phyloP scores from a whole-genome alignment of 2,797 vertebrate species.

The Anabas testudineus region DNA sequence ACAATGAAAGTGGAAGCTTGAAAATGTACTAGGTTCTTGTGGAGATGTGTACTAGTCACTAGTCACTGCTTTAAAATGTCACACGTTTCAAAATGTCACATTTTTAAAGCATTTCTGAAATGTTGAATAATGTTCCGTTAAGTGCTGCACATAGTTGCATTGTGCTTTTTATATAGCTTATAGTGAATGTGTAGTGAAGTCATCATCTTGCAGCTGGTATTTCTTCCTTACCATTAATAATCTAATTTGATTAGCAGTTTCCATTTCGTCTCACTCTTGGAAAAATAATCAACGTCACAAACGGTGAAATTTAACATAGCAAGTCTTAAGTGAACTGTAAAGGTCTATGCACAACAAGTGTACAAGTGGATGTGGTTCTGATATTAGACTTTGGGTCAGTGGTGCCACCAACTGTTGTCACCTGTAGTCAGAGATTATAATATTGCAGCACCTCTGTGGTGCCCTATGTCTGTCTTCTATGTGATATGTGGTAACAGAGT shows the following conservation, averaged over 20 bases:
- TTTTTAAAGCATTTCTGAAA: neutral
- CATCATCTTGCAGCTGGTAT: neutral
- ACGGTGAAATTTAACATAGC: no score
- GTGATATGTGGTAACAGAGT: no score
- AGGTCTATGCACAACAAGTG: no score
- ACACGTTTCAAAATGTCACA: constrained; percentile 8
- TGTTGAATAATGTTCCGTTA: neutral
- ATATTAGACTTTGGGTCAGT: constrained; percentile 29
- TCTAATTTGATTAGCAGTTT: neutral
- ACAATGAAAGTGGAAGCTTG: constrained; percentile 4
- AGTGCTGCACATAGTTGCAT: neutral
- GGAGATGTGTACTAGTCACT: neutral
- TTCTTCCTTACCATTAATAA: neutral
- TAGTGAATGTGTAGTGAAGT: neutral
- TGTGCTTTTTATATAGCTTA: neutral
- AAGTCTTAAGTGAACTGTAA: no score
- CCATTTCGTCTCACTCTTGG: neutral
- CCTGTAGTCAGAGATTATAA: constrained; percentile 37
- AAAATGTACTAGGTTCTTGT: constrained; percentile 9
- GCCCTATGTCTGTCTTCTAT: no score
- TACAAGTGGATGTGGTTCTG: neutral
- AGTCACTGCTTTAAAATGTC: neutral
- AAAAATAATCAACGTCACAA: neutral
- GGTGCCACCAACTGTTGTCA: no score
- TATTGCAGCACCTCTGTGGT: constrained; percentile 40